phyloP scores from a whole-genome alignment of 2,888 invertebrate genomes.

The Polietes domitor region DNA sequence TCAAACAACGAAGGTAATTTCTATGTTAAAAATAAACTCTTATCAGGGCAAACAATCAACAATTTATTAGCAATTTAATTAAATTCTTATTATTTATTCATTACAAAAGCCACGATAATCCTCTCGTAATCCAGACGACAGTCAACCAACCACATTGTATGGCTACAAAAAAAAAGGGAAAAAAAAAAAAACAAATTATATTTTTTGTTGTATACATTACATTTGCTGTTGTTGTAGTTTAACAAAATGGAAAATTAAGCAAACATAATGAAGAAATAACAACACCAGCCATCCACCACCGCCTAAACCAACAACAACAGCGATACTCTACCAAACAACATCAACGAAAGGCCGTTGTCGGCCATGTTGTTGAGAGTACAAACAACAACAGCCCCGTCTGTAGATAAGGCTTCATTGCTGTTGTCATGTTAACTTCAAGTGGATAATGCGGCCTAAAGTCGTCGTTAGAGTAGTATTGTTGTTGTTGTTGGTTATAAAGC shows the following conservation, averaged over 20 bases:
- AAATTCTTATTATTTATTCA: conserved; percentile 39
- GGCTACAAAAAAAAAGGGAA: not conserved
- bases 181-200: not conserved
- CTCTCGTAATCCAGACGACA: not conserved
- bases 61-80: conserved; percentile 39
- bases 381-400: conserved; percentile 9
- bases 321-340: too few species aligned
- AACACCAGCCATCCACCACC: not conserved
- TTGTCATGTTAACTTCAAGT: conserved; percentile 67
- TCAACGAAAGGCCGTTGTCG: conserved; percentile 21
- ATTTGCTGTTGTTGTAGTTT: conserved; percentile 46
- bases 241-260: conserved; percentile 66
- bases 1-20: conserved; percentile 10
- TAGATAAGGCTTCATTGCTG: conserved; percentile 34
- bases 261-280: conserved; percentile 56
- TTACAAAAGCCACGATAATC: conserved; percentile 37
- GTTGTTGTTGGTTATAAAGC: not conserved
- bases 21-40: conserved; percentile 17
- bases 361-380: conserved; percentile 54
- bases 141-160: conserved; percentile 9
- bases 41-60: conserved; percentile 20
- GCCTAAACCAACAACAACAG: not conserved
- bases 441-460: conserved; percentile 53
- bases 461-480: not conserved
- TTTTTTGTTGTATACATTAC: too few species aligned